These are phyloP conservation scores for Sphaerodactylus townsendi DNA, from an alignment of 2,113 vertebrate species.

Conservation along the genomic window DNA sequence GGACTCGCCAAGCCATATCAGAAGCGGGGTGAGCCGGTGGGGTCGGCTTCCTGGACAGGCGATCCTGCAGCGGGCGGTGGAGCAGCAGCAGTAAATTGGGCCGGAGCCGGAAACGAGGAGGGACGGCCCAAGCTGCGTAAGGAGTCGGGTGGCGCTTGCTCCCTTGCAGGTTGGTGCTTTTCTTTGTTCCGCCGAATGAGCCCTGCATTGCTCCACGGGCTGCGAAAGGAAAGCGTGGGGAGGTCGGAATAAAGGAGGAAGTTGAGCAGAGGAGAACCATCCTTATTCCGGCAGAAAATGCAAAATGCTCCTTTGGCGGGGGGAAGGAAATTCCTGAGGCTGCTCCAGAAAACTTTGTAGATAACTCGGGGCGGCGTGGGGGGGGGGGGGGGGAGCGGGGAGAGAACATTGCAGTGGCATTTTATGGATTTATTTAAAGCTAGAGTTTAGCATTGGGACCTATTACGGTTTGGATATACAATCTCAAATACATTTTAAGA, in stretches of 20 bases:
- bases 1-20: too few species aligned
- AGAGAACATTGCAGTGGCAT: too few species aligned
- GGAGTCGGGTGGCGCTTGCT: background rate
- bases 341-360: background rate
- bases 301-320: background rate
- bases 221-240: background rate
- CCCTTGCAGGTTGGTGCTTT: background rate
- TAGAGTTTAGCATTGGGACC: too few species aligned
- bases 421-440: too few species aligned
- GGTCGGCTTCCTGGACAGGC: too few species aligned
- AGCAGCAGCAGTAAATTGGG: background rate
- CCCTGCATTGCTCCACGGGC: background rate
- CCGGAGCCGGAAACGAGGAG: background rate
- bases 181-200: background rate
- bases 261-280: background rate
- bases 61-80: too few species aligned
- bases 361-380: too few species aligned
- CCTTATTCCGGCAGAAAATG: background rate
- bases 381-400: background rate
- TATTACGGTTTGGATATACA: too few species aligned
- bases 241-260: too few species aligned
- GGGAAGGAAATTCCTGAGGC: background rate
- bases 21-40: too few species aligned
- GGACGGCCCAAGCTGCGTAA: background rate
- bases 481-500: too few species aligned